Conservation (phyloP, 2,113 vertebrate genomes). For the Saguinus midas region DNA sequence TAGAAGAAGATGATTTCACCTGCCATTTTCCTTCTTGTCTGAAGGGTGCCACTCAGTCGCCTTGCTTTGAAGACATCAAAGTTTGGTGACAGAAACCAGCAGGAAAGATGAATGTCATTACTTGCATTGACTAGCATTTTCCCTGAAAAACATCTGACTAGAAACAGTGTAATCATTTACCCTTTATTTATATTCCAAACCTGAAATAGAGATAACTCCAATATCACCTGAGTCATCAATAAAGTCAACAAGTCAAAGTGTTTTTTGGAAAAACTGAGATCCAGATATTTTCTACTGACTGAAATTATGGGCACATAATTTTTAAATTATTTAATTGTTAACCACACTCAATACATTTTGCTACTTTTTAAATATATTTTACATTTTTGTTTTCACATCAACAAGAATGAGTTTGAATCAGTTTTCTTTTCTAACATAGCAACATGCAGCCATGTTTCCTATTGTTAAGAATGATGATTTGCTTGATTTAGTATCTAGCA, state of each 20-base stretch:
- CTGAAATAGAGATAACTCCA: constrained; percentile 45
- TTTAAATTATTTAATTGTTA: neutral
- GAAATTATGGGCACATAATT: neutral
- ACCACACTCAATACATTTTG: neutral
- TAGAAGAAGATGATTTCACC: neutral
- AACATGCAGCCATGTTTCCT: neutral
- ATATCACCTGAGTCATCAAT: neutral
- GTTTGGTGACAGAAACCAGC: neutral
- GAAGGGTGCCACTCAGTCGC: neutral
- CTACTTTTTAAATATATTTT: neutral
- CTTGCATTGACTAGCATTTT: constrained; percentile 64
- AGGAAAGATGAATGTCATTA: neutral
- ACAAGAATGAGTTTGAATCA: neutral
- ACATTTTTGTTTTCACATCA: too few relatives aligned
- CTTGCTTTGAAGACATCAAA: constrained; percentile 11
- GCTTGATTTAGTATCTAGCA: too few relatives aligned
- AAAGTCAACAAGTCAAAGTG: constrained; percentile 49
- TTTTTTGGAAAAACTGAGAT: constrained; percentile 16
- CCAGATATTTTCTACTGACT: constrained; percentile 15
- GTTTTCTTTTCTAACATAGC: neutral
- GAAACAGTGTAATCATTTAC: constrained; percentile 82
- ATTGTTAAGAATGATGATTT: neutral
- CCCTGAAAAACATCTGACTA: constrained; percentile 72
- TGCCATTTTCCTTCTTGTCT: neutral
- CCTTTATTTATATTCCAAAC: constrained; percentile 80